A percentile compares a stretch with the other conserved stretches of the same genome.
Evolutionary conservation across 2,888 invertebrate genomes (phyloP).

Genomic region (Cenopis cana): DNA sequence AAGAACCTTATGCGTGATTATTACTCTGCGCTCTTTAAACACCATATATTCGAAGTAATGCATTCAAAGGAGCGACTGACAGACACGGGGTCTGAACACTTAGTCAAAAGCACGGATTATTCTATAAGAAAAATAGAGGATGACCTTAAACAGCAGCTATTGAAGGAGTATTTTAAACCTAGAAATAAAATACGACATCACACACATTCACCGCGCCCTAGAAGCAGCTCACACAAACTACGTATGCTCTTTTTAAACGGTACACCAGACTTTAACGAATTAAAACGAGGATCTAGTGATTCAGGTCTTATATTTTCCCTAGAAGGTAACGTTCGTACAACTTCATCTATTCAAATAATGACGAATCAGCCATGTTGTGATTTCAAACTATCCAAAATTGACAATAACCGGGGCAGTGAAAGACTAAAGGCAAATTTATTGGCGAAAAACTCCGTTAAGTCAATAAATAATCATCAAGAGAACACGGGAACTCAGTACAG

Average conservation of each 20-base stretch:
- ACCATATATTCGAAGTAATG: not conserved
- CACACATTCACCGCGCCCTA: not conserved
- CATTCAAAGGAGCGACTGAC: not conserved
- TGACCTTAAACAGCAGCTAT: not conserved
- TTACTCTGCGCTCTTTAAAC: not conserved
- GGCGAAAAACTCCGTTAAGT: not conserved
- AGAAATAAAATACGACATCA: not conserved
- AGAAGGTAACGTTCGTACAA: not conserved
- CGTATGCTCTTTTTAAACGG: constrained; percentile 17
- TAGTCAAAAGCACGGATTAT: constrained; percentile 9
- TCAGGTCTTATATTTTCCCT: not conserved
- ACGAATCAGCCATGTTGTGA: not conserved
- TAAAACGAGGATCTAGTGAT: not conserved
- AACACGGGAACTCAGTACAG: constrained; percentile 10
- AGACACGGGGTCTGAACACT: not conserved
- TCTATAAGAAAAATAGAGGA: constrained; percentile 1
- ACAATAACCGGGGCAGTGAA: not conserved
- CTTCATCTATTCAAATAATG: not conserved
- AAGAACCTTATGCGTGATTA: not conserved
- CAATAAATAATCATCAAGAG: not conserved
- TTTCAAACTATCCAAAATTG: not conserved
- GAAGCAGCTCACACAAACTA: not conserved
- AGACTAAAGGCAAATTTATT: not conserved
- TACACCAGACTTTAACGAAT: not conserved
- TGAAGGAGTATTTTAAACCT: not conserved